Percentiles rank a stretch among this genome's conserved stretches.
Evolutionary conservation across 2,888 invertebrate species (phyloP).

Genomic region (Agrypnus murinus): DNA sequence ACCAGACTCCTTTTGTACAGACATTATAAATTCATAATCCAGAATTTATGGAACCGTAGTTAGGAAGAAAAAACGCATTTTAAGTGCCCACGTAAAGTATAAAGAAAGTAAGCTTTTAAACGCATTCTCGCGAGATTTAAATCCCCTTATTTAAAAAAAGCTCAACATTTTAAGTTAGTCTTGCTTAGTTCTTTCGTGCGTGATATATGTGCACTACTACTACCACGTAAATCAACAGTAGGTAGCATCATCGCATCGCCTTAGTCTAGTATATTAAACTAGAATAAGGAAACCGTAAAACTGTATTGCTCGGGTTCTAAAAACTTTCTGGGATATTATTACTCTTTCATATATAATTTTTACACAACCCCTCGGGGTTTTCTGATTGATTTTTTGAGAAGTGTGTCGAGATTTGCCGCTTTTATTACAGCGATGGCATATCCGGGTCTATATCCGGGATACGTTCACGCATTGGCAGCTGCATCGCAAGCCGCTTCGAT

Average conservation of each 20-base stretch:
- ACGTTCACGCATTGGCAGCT: constrained; percentile 83
- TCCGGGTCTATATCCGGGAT: constrained; percentile 81
- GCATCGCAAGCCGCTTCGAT: constrained; percentile 73
- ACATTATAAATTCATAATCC: too few relatives aligned
- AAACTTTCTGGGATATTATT: constrained; percentile 51
- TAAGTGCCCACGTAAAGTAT: constrained; percentile 29
- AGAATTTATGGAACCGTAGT: not conserved
- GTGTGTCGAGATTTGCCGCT: constrained; percentile 22
- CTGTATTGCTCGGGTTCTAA: constrained; percentile 14
- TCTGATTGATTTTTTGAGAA: constrained; percentile 45
- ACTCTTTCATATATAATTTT: constrained; percentile 55
- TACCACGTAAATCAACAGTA: too few relatives aligned
- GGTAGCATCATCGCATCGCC: not conserved
- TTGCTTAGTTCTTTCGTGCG: constrained; percentile 33
- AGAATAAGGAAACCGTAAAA: constrained; percentile 16
- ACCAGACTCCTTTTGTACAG: too few relatives aligned
- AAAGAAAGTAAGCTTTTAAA: constrained; percentile 55
- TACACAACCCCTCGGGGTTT: constrained; percentile 41
- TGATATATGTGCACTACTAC: constrained; percentile 20
- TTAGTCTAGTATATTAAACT: not conserved
- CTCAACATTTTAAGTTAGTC: constrained; percentile 56
- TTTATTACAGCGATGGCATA: constrained; percentile 79
- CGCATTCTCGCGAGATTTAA: constrained; percentile 60
- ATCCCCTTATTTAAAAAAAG: constrained; percentile 65
- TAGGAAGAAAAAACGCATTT: constrained; percentile 9